These are phyloP conservation scores for Baccha elongata DNA, from an alignment of 2,888 invertebrate genomes.

Conservation along the genomic window DNA sequence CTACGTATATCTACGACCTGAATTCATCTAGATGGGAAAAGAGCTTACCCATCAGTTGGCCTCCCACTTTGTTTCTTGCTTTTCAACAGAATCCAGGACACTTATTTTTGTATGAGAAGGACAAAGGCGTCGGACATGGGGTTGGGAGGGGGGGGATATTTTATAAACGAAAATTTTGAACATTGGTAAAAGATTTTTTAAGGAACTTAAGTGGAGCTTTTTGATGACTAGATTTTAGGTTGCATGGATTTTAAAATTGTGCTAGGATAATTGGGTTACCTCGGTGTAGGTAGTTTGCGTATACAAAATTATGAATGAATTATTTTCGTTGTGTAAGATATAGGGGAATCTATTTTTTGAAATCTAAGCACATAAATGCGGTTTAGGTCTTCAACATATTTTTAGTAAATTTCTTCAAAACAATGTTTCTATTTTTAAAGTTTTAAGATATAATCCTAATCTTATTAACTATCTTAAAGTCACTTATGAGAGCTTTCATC, in stretches of 20 bases:
- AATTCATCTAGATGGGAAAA: constrained; percentile 25
- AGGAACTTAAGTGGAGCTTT: not conserved
- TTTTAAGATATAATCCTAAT: too few species aligned
- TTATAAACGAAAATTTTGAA: constrained; percentile 47
- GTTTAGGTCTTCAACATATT: too few species aligned
- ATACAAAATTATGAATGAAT: not conserved
- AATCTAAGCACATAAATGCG: too few species aligned
- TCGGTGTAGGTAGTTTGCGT: not conserved
- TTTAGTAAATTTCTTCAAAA: too few species aligned
- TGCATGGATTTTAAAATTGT: not conserved
- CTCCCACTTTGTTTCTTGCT: constrained; percentile 52
- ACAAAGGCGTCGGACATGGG: not conserved
- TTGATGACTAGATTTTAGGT: not conserved
- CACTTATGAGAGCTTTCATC: too few species aligned
- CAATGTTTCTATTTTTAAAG: too few species aligned
- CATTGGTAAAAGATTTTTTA: constrained; percentile 9
- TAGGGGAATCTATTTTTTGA: not conserved
- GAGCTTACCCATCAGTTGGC: constrained; percentile 3
- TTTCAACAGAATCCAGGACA: constrained; percentile 74
- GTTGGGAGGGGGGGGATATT: constrained; percentile 25
- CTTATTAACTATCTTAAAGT: too few species aligned
- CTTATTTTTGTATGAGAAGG: constrained; percentile 27
- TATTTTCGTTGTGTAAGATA: not conserved
- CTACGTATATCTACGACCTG: not conserved
- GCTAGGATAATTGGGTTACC: not conserved